Conservation (phyloP, 1,140 invertebrate genomes). For the Pseudomyrmex concolor region DNA sequence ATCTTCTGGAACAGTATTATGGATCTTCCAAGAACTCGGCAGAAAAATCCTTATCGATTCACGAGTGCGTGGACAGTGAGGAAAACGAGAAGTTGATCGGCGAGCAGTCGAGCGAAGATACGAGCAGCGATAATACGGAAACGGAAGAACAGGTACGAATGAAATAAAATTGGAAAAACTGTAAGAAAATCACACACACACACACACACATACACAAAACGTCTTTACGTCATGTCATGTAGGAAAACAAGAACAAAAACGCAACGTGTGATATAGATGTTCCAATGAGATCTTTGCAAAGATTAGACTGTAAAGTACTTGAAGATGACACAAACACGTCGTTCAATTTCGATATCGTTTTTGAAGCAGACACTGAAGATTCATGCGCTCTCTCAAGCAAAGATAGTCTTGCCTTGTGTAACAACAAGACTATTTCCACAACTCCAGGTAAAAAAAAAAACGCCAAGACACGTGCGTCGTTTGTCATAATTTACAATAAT, state of each 20-base stretch:
- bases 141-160: slow-evolving; percentile 18
- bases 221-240: neutral
- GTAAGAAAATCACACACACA: neutral
- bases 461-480: neutral
- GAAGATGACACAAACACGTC: slow-evolving; percentile 15
- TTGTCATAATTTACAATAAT: neutral
- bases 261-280: neutral
- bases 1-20: slow-evolving; percentile 60
- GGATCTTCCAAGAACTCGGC: slow-evolving; percentile 28
- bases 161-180: neutral
- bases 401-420: neutral
- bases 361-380: slow-evolving; percentile 9
- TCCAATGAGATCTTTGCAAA: slow-evolving; percentile 12
- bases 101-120: slow-evolving; percentile 34
- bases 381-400: neutral
- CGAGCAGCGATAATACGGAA: slow-evolving; percentile 12
- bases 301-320: slow-evolving; percentile 10
- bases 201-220: neutral
- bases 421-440: neutral
- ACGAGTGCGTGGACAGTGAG: slow-evolving; percentile 10
- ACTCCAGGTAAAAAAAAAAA: slow-evolving; percentile 29
- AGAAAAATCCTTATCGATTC: slow-evolving; percentile 50
- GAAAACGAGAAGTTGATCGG: slow-evolving; percentile 32
- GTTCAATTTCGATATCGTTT: slow-evolving; percentile 10
- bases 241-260: slow-evolving; percentile 21